Conservation (phyloP, 2,888 invertebrate genomes). For the Mythimna pallens region DNA sequence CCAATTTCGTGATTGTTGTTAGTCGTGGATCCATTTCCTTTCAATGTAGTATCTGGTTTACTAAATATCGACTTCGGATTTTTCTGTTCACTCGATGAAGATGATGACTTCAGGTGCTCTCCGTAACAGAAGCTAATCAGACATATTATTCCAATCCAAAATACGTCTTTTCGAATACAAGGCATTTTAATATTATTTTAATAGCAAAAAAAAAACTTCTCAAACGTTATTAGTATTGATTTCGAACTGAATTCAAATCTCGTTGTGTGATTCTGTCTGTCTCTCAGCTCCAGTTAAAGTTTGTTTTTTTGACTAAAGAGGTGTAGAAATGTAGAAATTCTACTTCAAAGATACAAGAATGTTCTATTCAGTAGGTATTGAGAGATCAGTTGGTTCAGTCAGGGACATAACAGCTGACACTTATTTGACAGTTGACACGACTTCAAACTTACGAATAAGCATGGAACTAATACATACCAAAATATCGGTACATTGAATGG, state of each 20-base stretch:
- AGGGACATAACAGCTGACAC: not conserved
- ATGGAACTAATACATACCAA: no score
- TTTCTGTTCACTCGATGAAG: slow-evolving; percentile 39
- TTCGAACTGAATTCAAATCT: slow-evolving; percentile 2
- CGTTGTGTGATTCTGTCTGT: not conserved
- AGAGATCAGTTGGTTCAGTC: not conserved
- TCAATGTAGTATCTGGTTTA: slow-evolving; percentile 22
- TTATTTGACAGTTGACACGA: no score
- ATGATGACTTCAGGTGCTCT: slow-evolving; percentile 44
- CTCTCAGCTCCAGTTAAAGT: not conserved
- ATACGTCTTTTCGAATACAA: slow-evolving; percentile 61
- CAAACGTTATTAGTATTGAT: not conserved
- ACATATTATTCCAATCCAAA: slow-evolving; percentile 67
- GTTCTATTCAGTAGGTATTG: not conserved
- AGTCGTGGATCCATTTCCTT: slow-evolving; percentile 30
- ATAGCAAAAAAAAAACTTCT: slow-evolving; percentile 1
- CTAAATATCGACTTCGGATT: slow-evolving; percentile 25
- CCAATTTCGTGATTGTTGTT: slow-evolving; percentile 51
- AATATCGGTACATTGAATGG: no score
- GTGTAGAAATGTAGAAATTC: not conserved
- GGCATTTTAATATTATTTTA: slow-evolving; percentile 43
- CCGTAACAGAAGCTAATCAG: slow-evolving; percentile 60
- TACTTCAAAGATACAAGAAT: not conserved
- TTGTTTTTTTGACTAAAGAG: not conserved
- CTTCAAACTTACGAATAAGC: no score